Percentiles rank a stretch among this genome's conserved stretches.
phyloP scores from a whole-genome alignment of 1,140 invertebrate species.

The Luehdorfia chinensis region DNA sequence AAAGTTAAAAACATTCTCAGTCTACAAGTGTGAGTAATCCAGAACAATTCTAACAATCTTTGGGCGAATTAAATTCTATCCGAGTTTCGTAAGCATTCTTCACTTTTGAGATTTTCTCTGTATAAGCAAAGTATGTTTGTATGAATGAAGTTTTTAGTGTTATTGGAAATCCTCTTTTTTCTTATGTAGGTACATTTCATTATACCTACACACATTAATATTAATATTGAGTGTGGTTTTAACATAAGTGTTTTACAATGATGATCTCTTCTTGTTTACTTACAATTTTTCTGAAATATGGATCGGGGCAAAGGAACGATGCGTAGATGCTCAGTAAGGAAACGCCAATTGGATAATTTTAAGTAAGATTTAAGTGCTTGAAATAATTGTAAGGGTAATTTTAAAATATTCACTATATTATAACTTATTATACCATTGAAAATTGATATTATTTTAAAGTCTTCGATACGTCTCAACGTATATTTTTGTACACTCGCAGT shows the following conservation, averaged over 20 bases:
- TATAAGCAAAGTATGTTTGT: constrained; percentile 49
- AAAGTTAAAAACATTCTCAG: not conserved
- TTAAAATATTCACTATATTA: constrained; percentile 53
- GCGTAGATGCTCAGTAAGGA: constrained; percentile 57
- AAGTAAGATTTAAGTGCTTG: constrained; percentile 63
- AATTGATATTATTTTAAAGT: constrained; percentile 62
- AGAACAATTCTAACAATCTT: not conserved
- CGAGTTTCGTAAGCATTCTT: constrained; percentile 10
- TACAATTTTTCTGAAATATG: constrained; percentile 74
- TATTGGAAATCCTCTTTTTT: constrained; percentile 41
- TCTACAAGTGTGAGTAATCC: not conserved
- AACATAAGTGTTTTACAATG: constrained; percentile 49
- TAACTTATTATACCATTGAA: constrained; percentile 56
- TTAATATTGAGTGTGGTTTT: constrained; percentile 56
- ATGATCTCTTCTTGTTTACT: constrained; percentile 69
- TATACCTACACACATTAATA: constrained; percentile 46
- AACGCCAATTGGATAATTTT: constrained; percentile 66
- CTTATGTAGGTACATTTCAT: constrained; percentile 40
- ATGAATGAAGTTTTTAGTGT: constrained; percentile 50
- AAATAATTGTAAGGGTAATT: constrained; percentile 54
- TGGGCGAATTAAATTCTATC: not conserved
- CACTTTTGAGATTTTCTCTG: constrained; percentile 23
- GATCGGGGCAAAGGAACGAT: constrained; percentile 30
- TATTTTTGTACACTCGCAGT: constrained; percentile 71
- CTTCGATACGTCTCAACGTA: constrained; percentile 63